These are phyloP conservation scores for Artemia franciscana DNA, from an alignment of 1,140 invertebrate species.

Conservation along the genomic window DNA sequence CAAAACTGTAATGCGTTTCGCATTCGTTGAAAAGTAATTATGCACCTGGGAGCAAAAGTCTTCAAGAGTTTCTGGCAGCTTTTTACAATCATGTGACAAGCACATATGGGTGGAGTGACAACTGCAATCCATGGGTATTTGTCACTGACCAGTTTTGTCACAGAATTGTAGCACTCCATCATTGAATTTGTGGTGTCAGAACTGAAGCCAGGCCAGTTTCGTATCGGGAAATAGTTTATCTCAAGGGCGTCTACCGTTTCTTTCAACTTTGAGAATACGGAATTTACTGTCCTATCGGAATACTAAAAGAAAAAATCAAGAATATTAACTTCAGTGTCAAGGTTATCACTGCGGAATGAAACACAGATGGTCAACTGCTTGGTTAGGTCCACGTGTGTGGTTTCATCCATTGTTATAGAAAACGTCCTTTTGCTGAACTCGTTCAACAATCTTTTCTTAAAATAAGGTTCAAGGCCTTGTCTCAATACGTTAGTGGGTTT, in stretches of 20 bases:
- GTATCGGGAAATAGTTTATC: not conserved
- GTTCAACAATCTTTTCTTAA: not conserved
- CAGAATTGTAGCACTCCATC: conserved; percentile 7
- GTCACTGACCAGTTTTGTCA: conserved; percentile 7
- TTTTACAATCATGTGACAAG: conserved; percentile 9
- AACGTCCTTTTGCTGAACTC: not conserved
- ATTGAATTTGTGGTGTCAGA: conserved; percentile 11
- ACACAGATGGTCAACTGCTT: not conserved
- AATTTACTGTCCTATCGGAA: not conserved
- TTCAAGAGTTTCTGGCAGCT: conserved; percentile 10
- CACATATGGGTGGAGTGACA: conserved; percentile 10
- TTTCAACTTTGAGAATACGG: not conserved
- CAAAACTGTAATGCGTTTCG: conserved; percentile 6
- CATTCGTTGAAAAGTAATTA: conserved; percentile 8
- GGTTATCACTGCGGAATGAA: not conserved
- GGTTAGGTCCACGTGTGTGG: not conserved
- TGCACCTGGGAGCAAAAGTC: conserved; percentile 7
- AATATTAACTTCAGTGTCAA: not conserved
- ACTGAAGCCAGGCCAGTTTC: conserved; percentile 9
- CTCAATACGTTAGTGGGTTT: not conserved
- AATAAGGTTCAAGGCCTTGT: conserved; percentile 3
- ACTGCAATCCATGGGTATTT: conserved; percentile 8
- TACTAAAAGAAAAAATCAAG: not conserved
- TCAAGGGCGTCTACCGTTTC: not conserved
- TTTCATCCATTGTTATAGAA: not conserved